Evolutionary conservation across 2,113 vertebrate genomes (phyloP).

Genomic region (Mustela lutreola): DNA sequence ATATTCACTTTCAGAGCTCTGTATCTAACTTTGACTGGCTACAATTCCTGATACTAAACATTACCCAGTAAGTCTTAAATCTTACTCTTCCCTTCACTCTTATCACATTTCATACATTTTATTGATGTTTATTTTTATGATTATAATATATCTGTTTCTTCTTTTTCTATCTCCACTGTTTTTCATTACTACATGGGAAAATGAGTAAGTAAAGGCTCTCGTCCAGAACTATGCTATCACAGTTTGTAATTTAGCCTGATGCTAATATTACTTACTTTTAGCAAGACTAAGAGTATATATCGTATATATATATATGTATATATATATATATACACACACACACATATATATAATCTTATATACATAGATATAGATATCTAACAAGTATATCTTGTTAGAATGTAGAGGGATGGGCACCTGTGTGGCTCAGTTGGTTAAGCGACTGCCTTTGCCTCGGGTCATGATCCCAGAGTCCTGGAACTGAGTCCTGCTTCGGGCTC

Average conservation of each 20-base stretch:
- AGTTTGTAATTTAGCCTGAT: background rate
- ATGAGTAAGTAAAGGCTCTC: background rate
- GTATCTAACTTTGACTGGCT: background rate
- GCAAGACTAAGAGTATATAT: background rate
- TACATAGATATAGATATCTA: too few species aligned
- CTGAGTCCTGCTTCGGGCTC: too few species aligned
- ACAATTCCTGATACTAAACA: background rate
- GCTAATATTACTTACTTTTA: background rate
- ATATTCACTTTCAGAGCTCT: background rate
- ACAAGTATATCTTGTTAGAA: too few species aligned
- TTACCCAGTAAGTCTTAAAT: background rate
- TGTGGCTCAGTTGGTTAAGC: too few species aligned
- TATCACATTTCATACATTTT: slow-evolving; percentile 34
- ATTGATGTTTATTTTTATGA: slow-evolving; percentile 31
- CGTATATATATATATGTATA: background rate
- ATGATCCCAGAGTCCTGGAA: too few species aligned
- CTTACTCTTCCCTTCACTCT: background rate
- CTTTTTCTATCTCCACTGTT: background rate
- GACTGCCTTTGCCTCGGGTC: too few species aligned
- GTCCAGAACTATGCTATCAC: background rate
- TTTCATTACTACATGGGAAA: slow-evolving; percentile 30
- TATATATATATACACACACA: too few species aligned
- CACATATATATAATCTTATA: too few species aligned
- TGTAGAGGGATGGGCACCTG: too few species aligned
- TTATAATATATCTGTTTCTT: background rate